Conservation (phyloP, 2,888 invertebrate genomes). For the Cephalotes varians region DNA sequence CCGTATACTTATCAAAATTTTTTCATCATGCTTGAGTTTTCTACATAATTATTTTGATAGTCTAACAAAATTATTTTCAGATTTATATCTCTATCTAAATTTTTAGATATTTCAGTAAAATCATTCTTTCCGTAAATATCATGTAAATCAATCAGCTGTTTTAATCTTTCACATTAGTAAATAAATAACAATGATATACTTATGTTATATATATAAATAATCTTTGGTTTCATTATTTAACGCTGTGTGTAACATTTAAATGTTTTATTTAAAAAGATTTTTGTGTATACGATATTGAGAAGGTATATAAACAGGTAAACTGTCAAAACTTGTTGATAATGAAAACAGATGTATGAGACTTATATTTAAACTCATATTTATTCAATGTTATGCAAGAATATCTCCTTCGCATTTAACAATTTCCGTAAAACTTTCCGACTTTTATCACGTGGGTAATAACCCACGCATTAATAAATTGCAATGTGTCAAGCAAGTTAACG, state of each 20-base stretch:
- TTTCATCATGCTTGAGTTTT: too few species aligned
- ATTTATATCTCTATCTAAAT: too few species aligned
- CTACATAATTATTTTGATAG: too few species aligned
- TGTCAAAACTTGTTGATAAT: background rate
- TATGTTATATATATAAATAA: background rate
- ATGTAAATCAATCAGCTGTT: background rate
- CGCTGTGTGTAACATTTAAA: too few species aligned
- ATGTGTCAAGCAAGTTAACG: background rate
- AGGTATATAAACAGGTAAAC: background rate
- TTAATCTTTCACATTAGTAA: background rate
- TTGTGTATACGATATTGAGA: background rate
- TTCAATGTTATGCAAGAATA: background rate
- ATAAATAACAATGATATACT: background rate
- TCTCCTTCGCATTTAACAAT: background rate
- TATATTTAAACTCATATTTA: conserved; percentile 1
- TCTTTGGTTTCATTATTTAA: background rate
- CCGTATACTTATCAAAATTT: too few species aligned
- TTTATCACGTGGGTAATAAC: background rate
- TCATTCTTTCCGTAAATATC: too few species aligned
- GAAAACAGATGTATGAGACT: background rate
- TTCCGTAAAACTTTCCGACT: background rate
- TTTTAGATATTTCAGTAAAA: too few species aligned
- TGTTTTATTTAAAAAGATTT: background rate
- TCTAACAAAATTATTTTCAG: too few species aligned
- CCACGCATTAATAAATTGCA: background rate